phyloP scores from a whole-genome alignment of 2,113 vertebrate species.

The Cavia porcellus region DNA sequence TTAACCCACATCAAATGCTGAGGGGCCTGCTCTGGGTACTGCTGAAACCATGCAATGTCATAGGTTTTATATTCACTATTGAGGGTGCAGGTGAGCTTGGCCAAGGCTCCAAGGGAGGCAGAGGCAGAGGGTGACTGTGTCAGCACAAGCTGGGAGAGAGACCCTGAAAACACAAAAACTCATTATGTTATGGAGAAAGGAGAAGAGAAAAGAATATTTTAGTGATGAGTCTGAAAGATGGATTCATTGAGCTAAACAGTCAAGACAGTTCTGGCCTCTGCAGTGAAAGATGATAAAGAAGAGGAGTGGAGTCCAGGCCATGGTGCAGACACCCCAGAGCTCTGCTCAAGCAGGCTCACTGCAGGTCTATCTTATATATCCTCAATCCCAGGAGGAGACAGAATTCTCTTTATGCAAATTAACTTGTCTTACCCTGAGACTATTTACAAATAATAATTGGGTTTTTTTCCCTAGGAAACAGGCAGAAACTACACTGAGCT shows the following conservation, averaged over 20 bases:
- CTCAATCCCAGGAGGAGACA: background rate
- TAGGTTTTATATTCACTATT: no score
- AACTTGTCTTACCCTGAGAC: background rate
- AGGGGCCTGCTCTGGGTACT: no score
- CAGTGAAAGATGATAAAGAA: background rate
- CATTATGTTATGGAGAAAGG: background rate
- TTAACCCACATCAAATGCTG: no score
- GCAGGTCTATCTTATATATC: no score
- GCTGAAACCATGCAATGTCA: no score
- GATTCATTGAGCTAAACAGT: no score
- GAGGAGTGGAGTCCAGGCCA: background rate
- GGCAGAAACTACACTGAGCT: background rate
- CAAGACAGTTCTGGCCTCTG: background rate
- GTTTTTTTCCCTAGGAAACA: background rate
- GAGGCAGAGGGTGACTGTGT: no score
- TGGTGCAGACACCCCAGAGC: background rate
- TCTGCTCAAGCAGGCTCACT: background rate
- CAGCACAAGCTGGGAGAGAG: no score
- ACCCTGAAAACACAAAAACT: background rate
- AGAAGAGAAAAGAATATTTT: background rate
- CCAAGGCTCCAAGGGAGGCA: no score
- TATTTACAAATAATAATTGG: background rate
- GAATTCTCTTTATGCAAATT: background rate
- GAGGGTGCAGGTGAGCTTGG: no score
- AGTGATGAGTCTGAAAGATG: fast-evolving